These are phyloP conservation scores for Eretmochelys imbricata DNA, from an alignment of 2,113 vertebrate species.

Conservation along the genomic window DNA sequence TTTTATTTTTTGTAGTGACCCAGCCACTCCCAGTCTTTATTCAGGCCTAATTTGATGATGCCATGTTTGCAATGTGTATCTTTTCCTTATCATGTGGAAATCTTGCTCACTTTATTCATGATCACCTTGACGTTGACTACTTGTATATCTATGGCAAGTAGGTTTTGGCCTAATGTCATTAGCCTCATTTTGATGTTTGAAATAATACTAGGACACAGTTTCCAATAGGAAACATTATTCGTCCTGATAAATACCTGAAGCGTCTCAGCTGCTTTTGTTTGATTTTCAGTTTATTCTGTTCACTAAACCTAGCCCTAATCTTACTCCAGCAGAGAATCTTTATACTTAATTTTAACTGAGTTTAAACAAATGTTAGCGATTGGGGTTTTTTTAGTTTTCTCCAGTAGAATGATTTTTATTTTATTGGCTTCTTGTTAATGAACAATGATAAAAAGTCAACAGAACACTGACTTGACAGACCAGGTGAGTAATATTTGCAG, in stretches of 20 bases:
- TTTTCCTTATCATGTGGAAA: neutral
- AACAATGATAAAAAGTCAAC: neutral
- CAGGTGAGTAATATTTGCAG: neutral
- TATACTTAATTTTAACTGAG: neutral
- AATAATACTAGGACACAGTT: neutral
- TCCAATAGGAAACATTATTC: neutral
- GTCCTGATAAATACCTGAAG: accelerated
- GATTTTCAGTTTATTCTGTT: neutral
- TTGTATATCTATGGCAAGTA: neutral
- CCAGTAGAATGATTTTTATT: neutral
- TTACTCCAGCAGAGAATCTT: neutral
- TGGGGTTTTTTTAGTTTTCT: neutral
- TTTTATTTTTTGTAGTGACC: too few species aligned
- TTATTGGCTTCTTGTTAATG: neutral
- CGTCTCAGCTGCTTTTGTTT: neutral
- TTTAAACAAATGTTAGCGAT: neutral
- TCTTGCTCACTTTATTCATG: neutral
- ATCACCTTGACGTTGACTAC: neutral
- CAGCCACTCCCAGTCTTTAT: too few species aligned
- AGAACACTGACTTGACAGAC: neutral
- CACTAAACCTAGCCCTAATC: neutral
- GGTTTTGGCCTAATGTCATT: neutral
- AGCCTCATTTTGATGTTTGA: neutral
- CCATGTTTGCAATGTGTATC: neutral
- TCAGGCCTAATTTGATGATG: too few species aligned